phyloP scores from a whole-genome alignment of 2,113 vertebrate genomes.

The Brachyhypopomus occidentalis region DNA sequence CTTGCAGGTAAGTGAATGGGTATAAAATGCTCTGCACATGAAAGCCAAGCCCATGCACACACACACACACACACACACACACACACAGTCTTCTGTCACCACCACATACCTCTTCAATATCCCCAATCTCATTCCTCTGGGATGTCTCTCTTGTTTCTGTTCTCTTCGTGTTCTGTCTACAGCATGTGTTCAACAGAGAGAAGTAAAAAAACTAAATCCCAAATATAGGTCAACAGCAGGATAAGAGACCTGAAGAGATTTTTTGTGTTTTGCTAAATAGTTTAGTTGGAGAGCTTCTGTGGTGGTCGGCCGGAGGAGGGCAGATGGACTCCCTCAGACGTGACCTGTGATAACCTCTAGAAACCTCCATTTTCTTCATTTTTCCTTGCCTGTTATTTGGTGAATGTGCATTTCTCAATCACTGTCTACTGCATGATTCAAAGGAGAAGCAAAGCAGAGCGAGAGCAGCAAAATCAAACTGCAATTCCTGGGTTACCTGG shows the following conservation, averaged over 20 bases:
- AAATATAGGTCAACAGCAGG: conserved; percentile 61
- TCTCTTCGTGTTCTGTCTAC: background rate
- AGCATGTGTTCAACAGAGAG: conserved; percentile 2
- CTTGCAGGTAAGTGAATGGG: background rate
- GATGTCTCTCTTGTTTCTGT: background rate
- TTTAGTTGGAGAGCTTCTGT: conserved; percentile 58
- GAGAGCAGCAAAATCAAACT: background rate
- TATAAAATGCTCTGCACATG: background rate
- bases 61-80: background rate
- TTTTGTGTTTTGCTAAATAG: conserved; percentile 61
- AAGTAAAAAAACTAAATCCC: background rate
- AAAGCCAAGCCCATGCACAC: background rate
- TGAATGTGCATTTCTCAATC: conserved; percentile 19
- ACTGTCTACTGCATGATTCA: background rate
- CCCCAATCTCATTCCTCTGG: background rate
- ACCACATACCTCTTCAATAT: background rate
- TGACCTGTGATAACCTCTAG: conserved; percentile 24
- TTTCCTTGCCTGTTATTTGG: background rate
- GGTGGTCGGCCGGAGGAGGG: conserved; percentile 33
- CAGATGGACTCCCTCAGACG: conserved; percentile 42
- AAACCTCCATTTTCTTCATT: conserved; percentile 11
- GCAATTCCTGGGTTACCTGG: too few species aligned
- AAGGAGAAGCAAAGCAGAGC: background rate
- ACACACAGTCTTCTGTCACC: background rate
- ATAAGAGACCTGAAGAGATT: too few species aligned